Percentiles rank a stretch among this genome's conserved stretches.
Evolutionary conservation across 2,113 vertebrate species (phyloP).

Genomic region (pig (Sus scrofa)): DNA sequence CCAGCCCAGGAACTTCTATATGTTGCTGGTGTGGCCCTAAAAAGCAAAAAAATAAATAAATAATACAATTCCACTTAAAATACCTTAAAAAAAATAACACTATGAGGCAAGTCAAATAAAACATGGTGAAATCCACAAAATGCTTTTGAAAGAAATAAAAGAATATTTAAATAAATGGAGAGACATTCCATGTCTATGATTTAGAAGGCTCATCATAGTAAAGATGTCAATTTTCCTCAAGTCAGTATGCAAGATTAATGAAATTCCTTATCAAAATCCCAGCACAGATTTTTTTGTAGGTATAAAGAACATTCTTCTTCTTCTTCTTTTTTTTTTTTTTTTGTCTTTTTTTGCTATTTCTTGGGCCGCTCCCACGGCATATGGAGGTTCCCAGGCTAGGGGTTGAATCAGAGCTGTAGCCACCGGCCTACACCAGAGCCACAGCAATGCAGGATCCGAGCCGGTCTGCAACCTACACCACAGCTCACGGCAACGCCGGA

Average conservation of each 20-base stretch:
- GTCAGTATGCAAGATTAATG: neutral
- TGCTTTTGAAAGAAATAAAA: neutral
- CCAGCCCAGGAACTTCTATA: too few species aligned
- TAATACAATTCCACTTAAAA: neutral
- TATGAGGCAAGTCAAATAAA: neutral
- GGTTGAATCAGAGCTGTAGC: too few species aligned
- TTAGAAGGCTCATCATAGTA: neutral
- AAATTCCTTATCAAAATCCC: neutral
- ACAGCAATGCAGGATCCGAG: too few species aligned
- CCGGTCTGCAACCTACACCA: too few species aligned
- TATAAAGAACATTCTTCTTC: too few species aligned
- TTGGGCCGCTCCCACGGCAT: too few species aligned
- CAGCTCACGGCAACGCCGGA: too few species aligned
- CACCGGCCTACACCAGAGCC: too few species aligned
- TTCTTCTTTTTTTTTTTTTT: too few species aligned
- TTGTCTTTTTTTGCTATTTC: too few species aligned
- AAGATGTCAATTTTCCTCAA: neutral
- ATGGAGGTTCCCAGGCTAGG: too few species aligned
- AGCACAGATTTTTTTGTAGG: neutral
- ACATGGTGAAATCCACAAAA: neutral
- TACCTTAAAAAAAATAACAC: neutral
- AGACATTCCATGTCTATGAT: neutral
- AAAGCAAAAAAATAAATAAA: neutral
- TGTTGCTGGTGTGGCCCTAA: too few species aligned
- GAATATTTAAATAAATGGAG: neutral